Evolutionary conservation across 1,140 invertebrate genomes (phyloP).

Genomic region (Alviniconcha marisindica): DNA sequence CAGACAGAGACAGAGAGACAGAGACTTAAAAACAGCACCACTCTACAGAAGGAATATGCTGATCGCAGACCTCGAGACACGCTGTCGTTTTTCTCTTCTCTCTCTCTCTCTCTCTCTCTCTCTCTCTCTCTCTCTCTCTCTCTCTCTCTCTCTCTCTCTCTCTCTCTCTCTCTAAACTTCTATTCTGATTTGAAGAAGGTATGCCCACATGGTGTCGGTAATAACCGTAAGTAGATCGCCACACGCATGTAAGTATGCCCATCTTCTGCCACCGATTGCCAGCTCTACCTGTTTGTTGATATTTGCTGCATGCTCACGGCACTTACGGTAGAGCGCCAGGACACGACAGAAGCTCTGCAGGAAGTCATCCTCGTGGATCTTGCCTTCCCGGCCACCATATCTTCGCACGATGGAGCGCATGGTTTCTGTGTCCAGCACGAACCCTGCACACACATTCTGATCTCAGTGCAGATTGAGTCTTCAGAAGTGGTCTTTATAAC

Average conservation of each 20-base stretch:
- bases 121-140: too few species aligned
- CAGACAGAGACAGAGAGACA: too few species aligned
- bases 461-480: not conserved
- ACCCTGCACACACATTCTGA: constrained; percentile 24
- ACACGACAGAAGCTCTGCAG: constrained; percentile 39
- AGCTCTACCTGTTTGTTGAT: not conserved
- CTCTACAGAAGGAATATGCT: too few species aligned
- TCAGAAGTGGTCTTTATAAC: too few species aligned
- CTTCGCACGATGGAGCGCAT: constrained; percentile 34
- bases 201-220: too few species aligned
- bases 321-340: constrained; percentile 40
- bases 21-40: too few species aligned
- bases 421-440: constrained; percentile 5
- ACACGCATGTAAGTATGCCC: not conserved
- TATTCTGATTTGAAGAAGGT: too few species aligned
- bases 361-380: constrained; percentile 43
- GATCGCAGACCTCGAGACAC: too few species aligned
- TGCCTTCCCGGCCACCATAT: constrained; percentile 36
- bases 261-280: not conserved
- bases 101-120: too few species aligned
- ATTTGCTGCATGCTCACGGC: not conserved
- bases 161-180: too few species aligned
- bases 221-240: constrained; percentile 36
- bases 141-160: too few species aligned
- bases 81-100: too few species aligned